phyloP scores from a whole-genome alignment of 2,888 invertebrate genomes.

The Coelinius sp. region DNA sequence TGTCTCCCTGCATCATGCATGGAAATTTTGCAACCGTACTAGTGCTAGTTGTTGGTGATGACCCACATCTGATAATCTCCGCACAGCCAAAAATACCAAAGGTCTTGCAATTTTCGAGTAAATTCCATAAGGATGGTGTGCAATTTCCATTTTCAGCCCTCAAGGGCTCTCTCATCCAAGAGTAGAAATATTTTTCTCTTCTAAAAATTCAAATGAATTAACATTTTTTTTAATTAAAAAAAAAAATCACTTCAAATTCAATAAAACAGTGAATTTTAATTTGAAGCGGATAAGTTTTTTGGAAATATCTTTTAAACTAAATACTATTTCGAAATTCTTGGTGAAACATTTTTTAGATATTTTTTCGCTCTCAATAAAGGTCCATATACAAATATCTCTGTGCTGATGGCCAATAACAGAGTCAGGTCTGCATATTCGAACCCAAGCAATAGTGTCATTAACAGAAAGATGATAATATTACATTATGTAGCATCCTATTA shows the following conservation, averaged over 20 bases:
- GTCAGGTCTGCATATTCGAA: conserved; percentile 89
- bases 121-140: conserved; percentile 64
- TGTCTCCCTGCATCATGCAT: conserved; percentile 73
- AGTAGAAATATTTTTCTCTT: conserved; percentile 62
- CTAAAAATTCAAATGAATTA: conserved; percentile 50
- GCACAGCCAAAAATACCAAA: conserved; percentile 46
- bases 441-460: conserved; percentile 89
- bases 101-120: conserved; percentile 61
- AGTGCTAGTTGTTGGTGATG: conserved; percentile 50
- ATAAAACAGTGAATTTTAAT: background rate
- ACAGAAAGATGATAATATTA: conserved; percentile 87
- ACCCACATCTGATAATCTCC: conserved; percentile 51
- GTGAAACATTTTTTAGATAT: too few relatives aligned
- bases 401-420: conserved; percentile 92
- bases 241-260: background rate
- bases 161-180: conserved; percentile 60
- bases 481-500: conserved; percentile 91
- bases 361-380: too few relatives aligned
- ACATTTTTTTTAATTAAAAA: too few relatives aligned
- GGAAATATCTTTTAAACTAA: too few relatives aligned
- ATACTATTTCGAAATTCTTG: too few relatives aligned
- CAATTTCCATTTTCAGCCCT: conserved; percentile 62
- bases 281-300: too few relatives aligned
- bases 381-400: too few relatives aligned
- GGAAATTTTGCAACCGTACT: conserved; percentile 46